Evolutionary conservation across 2,888 invertebrate species (phyloP), one percentile per base, ranked within the genome.

Genomic region (Aphidoletes aphidimyza): DNA sequence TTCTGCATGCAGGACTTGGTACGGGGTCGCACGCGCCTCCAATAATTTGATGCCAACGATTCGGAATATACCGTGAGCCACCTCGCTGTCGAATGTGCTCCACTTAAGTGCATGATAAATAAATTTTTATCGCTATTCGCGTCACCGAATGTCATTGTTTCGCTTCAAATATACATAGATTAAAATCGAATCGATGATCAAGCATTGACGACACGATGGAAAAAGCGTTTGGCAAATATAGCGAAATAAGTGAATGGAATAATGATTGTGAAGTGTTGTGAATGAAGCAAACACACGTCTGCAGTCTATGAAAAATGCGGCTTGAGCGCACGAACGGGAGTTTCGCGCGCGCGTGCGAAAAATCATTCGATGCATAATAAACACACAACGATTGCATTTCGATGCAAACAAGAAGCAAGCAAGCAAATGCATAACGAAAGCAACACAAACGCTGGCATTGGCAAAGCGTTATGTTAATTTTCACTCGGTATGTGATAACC

Each of bases 361-460:
- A 69, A 14, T 34, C 30, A 69, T 69, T 69, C 69, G 69, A 69
- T 69, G 69, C 69, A 69, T 69, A 69, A 69, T 69, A 69, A 69
- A 69, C 69, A 30, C n/a, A n/a, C n/a, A n/a, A n/a, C n/a, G 69
- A 69, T 69, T 69, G 69, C 69, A 69, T 69, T n/a, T 69, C 14
- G 34, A 69, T 69, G 69, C 69, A 69, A 69, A 69, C 69, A 34
- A 69, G 34, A 0, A 14, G 34, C 26, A 34, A 1, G 26, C 69
- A 14, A 26, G 30, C 14, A 47, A n/a, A n/a, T n/a, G n/a, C n/a
- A n/a, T n/a, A n/a, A n/a, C n/a, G n/a, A n/a, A n/a, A n/a, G n/a
- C n/a, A n/a, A n/a, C n/a, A n/a, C n/a, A n/a, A n/a, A n/a, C n/a
- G n/a, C n/a, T 11, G 47, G 17, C 17, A 14, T 30, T 69, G 6